These are phyloP conservation scores for Microhierax caerulescens DNA, from an alignment of 2,797 vertebrate genomes.

Conservation along the genomic window DNA sequence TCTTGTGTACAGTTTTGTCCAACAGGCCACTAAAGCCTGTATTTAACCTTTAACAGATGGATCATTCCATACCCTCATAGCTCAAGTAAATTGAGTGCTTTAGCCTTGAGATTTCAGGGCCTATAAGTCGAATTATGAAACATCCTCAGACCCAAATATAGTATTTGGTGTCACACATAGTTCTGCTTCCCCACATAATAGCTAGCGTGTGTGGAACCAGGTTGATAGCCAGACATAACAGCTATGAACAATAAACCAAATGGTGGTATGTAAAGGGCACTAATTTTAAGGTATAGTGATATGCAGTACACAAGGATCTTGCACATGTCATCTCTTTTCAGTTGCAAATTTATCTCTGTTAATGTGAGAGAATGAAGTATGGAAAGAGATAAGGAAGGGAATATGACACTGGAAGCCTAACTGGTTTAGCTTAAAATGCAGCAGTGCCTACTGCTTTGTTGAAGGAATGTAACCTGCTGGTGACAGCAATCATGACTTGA, in stretches of 20 bases:
- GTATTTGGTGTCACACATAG: background rate
- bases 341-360: background rate
- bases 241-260: background rate
- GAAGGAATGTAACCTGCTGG: conserved; percentile 35
- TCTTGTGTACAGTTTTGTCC: background rate
- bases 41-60: background rate
- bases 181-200: background rate
- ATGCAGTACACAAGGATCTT: background rate
- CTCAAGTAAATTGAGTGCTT: background rate
- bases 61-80: background rate
- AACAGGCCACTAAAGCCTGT: background rate
- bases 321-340: background rate
- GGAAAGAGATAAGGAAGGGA: background rate
- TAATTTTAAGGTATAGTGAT: background rate
- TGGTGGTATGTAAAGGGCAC: background rate
- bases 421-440: conserved; percentile 24
- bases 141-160: background rate
- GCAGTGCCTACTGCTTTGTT: background rate
- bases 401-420: background rate
- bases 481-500: conserved; percentile 58
- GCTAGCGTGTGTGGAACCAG: background rate
- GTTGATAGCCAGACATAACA: background rate
- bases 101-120: background rate
- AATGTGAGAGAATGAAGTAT: background rate
- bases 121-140: background rate